Evolutionary conservation across 2,113 vertebrate genomes (phyloP), one percentile per base, ranked within the genome.

Genomic region (Triplophysa dalaica): DNA sequence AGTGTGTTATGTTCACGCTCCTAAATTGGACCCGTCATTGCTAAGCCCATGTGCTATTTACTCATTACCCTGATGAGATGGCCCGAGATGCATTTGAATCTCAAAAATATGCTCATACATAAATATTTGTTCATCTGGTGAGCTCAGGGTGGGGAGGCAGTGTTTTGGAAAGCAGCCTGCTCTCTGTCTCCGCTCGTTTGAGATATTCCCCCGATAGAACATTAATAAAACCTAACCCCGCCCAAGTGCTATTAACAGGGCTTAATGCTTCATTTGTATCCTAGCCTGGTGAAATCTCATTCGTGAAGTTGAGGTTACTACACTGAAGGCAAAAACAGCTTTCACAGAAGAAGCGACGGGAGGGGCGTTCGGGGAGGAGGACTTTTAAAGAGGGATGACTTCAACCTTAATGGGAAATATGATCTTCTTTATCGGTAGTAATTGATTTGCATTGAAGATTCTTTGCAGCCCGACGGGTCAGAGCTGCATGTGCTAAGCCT

Each of bases 151-250:
- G 68, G 69, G 43, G 76, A 77, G 86, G 81, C 77, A 84, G 77
- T 87, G 85, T 85, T 88, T 87, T 86, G 86, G 87, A 85, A 82
- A 70, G 54, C 76, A 19, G 85, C 80, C 85, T 62, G 66, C 78
- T 11, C 61, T 58, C 77, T 80, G 64, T 78, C 77, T 50, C 54
- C 24, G 80, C 87, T 84, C 77, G 26, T 81, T 52, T 82, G 84
- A 77, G 70, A 65, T 81, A 85, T 88, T 89, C 91, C 89, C 90
- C 78, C 22, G 88, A 75, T 80, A 41, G 54, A 82, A 86, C 82
- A 92, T 91, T 91, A 90, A 91, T 88, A 90, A 89, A 85, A 82
- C 78, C 78, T 89, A 89, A 91, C 89, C 90, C 91, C 90, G 89
- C 83, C 81, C 81, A 85, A 74, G 87, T 85, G 75, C 85, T 87